Evolutionary conservation across 2,888 invertebrate genomes (phyloP), one percentile per base, ranked within the genome.

Genomic region (Philopedon plagiatum): DNA sequence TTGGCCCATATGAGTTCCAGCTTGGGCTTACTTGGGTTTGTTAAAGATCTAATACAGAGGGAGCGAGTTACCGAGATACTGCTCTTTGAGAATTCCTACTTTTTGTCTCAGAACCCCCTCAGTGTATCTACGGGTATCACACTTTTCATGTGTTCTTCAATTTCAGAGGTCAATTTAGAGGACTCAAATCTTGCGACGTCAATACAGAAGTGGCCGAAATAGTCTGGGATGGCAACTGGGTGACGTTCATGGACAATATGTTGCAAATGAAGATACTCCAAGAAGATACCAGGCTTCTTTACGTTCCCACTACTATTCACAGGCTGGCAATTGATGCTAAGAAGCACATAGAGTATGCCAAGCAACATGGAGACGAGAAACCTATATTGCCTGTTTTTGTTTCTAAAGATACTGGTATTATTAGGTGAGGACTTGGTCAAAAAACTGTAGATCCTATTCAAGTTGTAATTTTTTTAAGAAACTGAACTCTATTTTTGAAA

Each of bases 211-310:
- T 49, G 21, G 81, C 74, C 3, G 57, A 68, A 41, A 75, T 82
- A 7, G 57, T 49, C 37, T 82, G 80, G 81, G 67, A 74, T 2
- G 63, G 75, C 3, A 94, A 95, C 85, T 96, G 95, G 95, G 91
- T 95, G 11, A 90, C 94, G 0, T 96, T 94, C 85, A 90, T 96
- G 88, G 96, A 96, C 85, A 93, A 93, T 58, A 91, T 96, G 90
- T 87, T 96, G 11, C 96, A 96, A 85, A 89, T 93, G 78, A 79
- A 80, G 9, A 91, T 95, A 62, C 81, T 94, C 13, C 89, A 83
- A 90, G 74, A 71, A 71, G 90, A 83, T 92, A 92, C 81, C 86
- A 87, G 72, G 23, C 19, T 75, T 32, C 66, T 75, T 8, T 75
- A 74, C 41, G 74, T 75, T 9, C 75, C 75, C 8, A 74, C 74